Evolutionary conservation across 2,797 vertebrate species (phyloP).

Genomic region (Salarias fasciatus): DNA sequence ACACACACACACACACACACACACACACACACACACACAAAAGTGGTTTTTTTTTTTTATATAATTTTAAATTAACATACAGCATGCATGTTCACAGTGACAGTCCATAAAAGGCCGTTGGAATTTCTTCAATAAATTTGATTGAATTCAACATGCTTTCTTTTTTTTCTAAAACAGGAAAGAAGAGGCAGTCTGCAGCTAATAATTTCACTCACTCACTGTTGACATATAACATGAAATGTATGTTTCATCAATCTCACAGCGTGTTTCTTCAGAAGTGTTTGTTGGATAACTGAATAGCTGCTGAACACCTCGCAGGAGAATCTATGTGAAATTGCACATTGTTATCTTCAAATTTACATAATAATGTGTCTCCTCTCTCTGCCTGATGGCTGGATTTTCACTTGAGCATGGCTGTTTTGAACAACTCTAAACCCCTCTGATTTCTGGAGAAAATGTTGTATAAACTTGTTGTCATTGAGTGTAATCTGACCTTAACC

Average conservation of each 20-base stretch:
- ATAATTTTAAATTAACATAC: no score
- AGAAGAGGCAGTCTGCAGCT: background rate
- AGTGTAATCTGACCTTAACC: background rate
- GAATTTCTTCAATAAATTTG: no score
- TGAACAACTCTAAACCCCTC: slow-evolving; percentile 2
- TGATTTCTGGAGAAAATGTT: no score
- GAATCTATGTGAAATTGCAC: background rate
- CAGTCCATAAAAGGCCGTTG: no score
- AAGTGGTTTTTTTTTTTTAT: no score
- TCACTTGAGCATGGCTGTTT: background rate
- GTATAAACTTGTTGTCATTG: no score
- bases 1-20: no score
- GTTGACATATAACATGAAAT: slow-evolving; percentile 2
- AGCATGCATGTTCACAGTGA: no score
- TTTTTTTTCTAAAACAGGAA: background rate
- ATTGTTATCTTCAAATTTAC: slow-evolving; percentile 7
- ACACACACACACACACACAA: no score
- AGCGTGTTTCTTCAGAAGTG: background rate
- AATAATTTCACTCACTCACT: slow-evolving; percentile 12
- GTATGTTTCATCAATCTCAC: slow-evolving; percentile 1
- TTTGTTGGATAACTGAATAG: background rate
- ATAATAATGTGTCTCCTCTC: background rate
- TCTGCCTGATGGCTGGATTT: background rate
- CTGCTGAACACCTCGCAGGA: background rate
- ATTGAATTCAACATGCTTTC: no score